phyloP scores from a whole-genome alignment of 2,797 vertebrate genomes.

The Poecilia wingei region DNA sequence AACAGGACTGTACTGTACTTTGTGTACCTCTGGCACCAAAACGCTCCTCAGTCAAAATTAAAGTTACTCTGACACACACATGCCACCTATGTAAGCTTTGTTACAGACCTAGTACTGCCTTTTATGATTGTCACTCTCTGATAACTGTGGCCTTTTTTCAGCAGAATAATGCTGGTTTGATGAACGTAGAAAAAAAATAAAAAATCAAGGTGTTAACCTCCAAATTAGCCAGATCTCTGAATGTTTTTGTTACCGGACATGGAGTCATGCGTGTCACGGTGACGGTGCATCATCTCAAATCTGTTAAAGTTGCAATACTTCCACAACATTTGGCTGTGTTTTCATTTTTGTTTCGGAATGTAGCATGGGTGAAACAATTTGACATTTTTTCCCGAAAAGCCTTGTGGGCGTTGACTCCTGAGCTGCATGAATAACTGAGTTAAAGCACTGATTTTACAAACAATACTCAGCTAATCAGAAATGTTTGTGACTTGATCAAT shows the following conservation, averaged over 20 bases:
- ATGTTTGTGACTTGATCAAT: constrained; percentile 9
- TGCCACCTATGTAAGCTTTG: neutral
- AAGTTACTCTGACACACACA: neutral
- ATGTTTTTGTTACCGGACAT: no score
- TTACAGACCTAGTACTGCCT: neutral
- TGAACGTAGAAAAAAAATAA: neutral
- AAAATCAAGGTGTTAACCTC: neutral
- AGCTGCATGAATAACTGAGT: neutral
- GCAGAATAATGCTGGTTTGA: neutral
- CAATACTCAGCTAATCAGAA: neutral
- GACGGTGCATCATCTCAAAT: neutral
- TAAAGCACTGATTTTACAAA: neutral
- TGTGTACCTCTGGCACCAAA: neutral
- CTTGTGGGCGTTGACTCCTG: neutral
- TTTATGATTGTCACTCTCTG: neutral
- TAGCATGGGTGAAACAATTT: neutral
- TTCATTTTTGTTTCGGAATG: neutral
- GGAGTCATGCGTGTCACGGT: neutral
- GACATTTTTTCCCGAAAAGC: neutral
- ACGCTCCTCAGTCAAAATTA: neutral
- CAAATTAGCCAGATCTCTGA: neutral
- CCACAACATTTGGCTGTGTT: neutral
- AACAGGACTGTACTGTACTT: neutral
- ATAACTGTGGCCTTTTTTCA: neutral
- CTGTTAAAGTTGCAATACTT: neutral